Conservation (phyloP, 2,113 vertebrate species). For the Dunckerocampus dactyliophorus region DNA sequence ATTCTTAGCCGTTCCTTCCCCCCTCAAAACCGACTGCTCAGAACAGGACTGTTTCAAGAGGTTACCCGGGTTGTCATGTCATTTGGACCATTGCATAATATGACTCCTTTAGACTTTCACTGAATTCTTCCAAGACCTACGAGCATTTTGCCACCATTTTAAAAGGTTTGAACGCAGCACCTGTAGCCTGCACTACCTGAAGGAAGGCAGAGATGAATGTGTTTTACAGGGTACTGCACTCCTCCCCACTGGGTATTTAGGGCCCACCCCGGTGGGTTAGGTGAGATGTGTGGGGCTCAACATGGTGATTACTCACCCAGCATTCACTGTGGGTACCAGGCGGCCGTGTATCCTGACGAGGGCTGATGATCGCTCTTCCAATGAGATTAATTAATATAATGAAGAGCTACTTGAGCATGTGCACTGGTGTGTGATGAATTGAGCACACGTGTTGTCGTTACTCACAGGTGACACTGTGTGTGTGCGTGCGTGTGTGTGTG, state of each 20-base stretch:
- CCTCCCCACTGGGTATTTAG: conserved; percentile 70
- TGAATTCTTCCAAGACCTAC: no score
- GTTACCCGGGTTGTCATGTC: no score
- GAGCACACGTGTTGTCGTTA: conserved; percentile 69
- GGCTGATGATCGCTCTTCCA: conserved; percentile 90
- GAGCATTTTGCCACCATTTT: no score
- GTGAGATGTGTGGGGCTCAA: conserved; percentile 70
- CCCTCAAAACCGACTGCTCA: no score
- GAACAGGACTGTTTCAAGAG: no score
- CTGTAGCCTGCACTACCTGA: conserved; percentile 11
- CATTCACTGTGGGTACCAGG: conserved; percentile 75
- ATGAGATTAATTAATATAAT: conserved; percentile 93
- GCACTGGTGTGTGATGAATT: conserved; percentile 72
- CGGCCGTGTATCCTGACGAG: conserved; percentile 83
- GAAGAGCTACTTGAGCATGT: conserved; percentile 77
- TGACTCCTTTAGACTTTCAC: no score
- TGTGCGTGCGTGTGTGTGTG: no score
- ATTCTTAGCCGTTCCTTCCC: no score
- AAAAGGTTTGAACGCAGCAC: conserved; percentile 28
- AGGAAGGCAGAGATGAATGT: conserved; percentile 82
- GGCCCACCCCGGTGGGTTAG: conserved; percentile 62
- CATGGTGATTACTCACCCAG: conserved; percentile 79
- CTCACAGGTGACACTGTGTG: conserved; percentile 74
- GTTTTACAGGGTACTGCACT: conserved; percentile 58
- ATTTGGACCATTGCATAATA: no score